Percentiles rank a stretch among this genome's conserved stretches.
phyloP scores from a whole-genome alignment of 2,797 vertebrate species.

The Sebastes elongatus region DNA sequence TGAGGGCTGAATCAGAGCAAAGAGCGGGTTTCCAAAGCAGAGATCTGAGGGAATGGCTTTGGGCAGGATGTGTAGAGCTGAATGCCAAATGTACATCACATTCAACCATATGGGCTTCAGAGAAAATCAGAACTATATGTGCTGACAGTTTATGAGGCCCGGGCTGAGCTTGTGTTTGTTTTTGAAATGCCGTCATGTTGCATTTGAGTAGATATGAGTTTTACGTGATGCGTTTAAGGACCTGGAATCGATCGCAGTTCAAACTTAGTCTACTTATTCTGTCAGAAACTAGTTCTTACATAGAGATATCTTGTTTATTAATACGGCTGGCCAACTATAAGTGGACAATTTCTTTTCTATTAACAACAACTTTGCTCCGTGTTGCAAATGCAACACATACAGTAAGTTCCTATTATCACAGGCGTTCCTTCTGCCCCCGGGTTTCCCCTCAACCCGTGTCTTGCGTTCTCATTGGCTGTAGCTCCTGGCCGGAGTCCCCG shows the following conservation, averaged over 20 bases:
- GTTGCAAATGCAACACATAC: too few relatives aligned
- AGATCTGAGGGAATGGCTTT: slow-evolving; percentile 27
- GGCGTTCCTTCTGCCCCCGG: too few relatives aligned
- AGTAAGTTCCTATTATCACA: too few relatives aligned
- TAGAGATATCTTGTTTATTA: too few relatives aligned
- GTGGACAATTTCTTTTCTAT: too few relatives aligned
- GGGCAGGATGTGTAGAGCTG: slow-evolving; percentile 29
- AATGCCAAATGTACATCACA: slow-evolving; percentile 31
- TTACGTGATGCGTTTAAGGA: slow-evolving; percentile 29
- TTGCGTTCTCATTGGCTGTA: too few relatives aligned
- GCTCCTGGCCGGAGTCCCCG: too few relatives aligned
- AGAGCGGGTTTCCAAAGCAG: neutral
- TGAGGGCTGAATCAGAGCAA: slow-evolving; percentile 14
- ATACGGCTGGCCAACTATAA: too few relatives aligned
- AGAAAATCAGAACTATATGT: slow-evolving; percentile 9
- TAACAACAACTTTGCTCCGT: too few relatives aligned
- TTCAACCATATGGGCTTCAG: slow-evolving; percentile 19
- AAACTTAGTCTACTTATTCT: neutral
- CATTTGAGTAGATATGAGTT: slow-evolving; percentile 11
- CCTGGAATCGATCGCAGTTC: neutral
- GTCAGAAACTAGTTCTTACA: too few relatives aligned
- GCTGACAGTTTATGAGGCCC: slow-evolving; percentile 36
- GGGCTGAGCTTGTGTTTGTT: slow-evolving; percentile 25
- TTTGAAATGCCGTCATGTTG: slow-evolving; percentile 18
- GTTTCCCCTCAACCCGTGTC: too few relatives aligned